A percentile compares a stretch with the other conserved stretches of the same genome.
Evolutionary conservation across 2,113 vertebrate genomes (phyloP).

Genomic region (Astur gentilis): DNA sequence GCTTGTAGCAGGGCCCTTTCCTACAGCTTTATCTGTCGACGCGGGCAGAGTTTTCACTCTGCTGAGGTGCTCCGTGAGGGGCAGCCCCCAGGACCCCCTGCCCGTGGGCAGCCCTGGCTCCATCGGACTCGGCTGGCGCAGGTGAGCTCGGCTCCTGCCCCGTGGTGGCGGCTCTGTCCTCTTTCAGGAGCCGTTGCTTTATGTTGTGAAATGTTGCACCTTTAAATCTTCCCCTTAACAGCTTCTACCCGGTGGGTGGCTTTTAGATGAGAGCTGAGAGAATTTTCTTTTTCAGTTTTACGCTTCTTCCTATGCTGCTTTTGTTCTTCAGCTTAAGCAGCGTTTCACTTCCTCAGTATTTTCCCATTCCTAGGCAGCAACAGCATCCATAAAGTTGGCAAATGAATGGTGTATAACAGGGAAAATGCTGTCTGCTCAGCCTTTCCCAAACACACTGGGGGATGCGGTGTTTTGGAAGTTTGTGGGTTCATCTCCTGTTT

Average conservation of each 20-base stretch:
- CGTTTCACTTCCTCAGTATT: accelerated
- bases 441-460: accelerated
- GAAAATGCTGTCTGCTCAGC: not conserved
- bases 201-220: accelerated
- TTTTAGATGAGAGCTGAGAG: not conserved
- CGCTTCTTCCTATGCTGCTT: accelerated
- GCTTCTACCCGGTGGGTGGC: not conserved
- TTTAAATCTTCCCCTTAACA: not conserved
- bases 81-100: not conserved
- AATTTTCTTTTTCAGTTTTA: not conserved
- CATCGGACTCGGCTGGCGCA: not conserved
- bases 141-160: not conserved
- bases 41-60: accelerated
- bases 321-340: not conserved
- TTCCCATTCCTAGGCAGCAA: not conserved
- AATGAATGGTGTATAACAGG: not conserved
- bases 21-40: accelerated
- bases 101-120: not conserved
- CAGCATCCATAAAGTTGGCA: too few relatives aligned
- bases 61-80: accelerated
- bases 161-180: not conserved
- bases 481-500: not conserved
- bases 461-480: accelerated
- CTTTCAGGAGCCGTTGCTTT: not conserved
- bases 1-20: too few relatives aligned